Evolutionary conservation across 2,888 invertebrate genomes (phyloP).

Genomic region (Corythucha ciliata): DNA sequence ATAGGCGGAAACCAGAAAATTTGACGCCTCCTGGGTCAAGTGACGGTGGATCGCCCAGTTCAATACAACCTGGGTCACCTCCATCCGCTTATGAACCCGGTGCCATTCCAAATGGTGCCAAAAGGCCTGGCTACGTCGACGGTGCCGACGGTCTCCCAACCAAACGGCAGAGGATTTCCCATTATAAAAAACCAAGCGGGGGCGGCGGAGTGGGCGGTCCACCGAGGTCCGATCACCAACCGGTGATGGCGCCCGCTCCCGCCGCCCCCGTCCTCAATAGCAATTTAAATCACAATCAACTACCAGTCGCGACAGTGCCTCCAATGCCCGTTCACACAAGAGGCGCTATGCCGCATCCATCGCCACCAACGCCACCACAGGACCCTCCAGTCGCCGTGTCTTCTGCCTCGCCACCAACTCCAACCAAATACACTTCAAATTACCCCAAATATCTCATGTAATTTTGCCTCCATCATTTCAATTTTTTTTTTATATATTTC

Average conservation of each 20-base stretch:
- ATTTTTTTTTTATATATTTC: not conserved
- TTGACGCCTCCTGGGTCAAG: constrained; percentile 80
- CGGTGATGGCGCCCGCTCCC: too few relatives aligned
- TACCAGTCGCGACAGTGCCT: not conserved
- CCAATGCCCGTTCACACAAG: constrained; percentile 16
- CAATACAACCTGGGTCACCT: constrained; percentile 59
- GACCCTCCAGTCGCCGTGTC: constrained; percentile 19
- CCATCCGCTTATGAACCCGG: constrained; percentile 48
- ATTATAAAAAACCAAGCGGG: constrained; percentile 54
- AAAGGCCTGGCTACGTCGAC: constrained; percentile 55
- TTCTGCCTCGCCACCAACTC: constrained; percentile 8
- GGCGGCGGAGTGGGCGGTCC: constrained; percentile 5
- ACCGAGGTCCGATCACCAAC: too few relatives aligned
- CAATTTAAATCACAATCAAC: too few relatives aligned
- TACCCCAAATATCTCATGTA: constrained; percentile 51
- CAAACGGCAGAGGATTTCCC: constrained; percentile 81
- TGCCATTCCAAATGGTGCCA: constrained; percentile 38
- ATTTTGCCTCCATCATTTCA: constrained; percentile 37
- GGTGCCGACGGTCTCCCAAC: constrained; percentile 50
- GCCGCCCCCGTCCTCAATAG: too few relatives aligned
- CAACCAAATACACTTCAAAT: constrained; percentile 14
- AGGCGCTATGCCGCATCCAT: constrained; percentile 25
- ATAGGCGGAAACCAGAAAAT: constrained; percentile 83
- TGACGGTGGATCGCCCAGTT: constrained; percentile 70
- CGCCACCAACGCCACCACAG: constrained; percentile 39